Evolutionary conservation across 2,797 vertebrate species (phyloP).

Genomic region (Parauchenoglanis ngamensis): DNA sequence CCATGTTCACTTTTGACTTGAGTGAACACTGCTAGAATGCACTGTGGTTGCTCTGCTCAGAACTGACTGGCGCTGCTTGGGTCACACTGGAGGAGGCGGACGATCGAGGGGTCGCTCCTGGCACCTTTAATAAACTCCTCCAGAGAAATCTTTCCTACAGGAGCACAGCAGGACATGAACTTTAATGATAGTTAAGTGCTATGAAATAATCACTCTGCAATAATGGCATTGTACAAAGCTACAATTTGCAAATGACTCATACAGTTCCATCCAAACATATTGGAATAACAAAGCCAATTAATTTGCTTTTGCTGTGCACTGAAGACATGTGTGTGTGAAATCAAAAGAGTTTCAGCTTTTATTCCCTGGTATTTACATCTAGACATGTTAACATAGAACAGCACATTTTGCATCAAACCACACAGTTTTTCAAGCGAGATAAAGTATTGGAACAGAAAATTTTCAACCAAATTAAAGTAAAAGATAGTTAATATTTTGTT

Average conservation of each 20-base stretch:
- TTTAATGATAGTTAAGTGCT: neutral
- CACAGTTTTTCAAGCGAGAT: too few relatives aligned
- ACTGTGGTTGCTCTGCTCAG: conserved; percentile 61
- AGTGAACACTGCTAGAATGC: conserved; percentile 12
- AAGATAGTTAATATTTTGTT: too few relatives aligned
- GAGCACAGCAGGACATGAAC: conserved; percentile 3
- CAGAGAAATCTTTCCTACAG: conserved; percentile 81
- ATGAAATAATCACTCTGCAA: neutral
- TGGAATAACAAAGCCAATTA: too few relatives aligned
- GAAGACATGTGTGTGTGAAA: too few relatives aligned
- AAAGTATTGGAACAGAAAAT: too few relatives aligned
- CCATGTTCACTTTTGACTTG: conserved; percentile 25
- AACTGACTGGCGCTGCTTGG: conserved; percentile 85
- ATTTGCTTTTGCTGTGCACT: too few relatives aligned
- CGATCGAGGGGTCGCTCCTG: conserved; percentile 88
- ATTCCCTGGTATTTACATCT: too few relatives aligned
- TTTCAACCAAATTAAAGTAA: too few relatives aligned
- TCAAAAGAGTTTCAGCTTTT: too few relatives aligned
- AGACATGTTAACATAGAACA: too few relatives aligned
- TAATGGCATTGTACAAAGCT: neutral
- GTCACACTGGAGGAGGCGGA: conserved; percentile 85
- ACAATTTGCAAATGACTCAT: neutral
- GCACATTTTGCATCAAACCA: too few relatives aligned
- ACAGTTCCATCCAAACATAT: too few relatives aligned
- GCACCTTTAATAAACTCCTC: conserved; percentile 90